phyloP scores from a whole-genome alignment of 2,797 vertebrate genomes.

The Zenarchopterus dispar region DNA sequence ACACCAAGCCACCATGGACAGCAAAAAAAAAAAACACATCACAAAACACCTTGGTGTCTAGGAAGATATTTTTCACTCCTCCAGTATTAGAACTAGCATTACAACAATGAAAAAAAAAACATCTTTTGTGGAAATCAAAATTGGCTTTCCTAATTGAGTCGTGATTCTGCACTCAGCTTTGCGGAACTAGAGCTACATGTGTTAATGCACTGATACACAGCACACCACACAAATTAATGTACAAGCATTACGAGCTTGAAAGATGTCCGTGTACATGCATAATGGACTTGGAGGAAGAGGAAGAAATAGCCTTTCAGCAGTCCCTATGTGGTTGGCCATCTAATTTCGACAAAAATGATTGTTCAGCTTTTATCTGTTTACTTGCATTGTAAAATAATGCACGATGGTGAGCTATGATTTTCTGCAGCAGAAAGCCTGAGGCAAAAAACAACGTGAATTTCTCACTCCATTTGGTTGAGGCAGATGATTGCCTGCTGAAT shows the following conservation, averaged over 20 bases:
- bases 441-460: conserved; percentile 9
- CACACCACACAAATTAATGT: too few relatives aligned
- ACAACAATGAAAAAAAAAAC: neutral
- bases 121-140: neutral
- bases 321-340: conserved; percentile 11
- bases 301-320: conserved; percentile 17
- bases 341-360: conserved; percentile 28
- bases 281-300: conserved; percentile 6
- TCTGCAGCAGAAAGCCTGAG: conserved; percentile 10
- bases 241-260: neutral
- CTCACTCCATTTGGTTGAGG: neutral
- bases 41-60: neutral
- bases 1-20: too few relatives aligned
- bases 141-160: conserved; percentile 4
- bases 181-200: neutral
- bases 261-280: conserved; percentile 18
- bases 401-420: conserved; percentile 2
- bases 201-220: too few relatives aligned
- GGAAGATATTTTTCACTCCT: neutral
- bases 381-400: neutral
- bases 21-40: neutral
- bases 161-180: conserved; percentile 5
- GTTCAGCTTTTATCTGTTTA: conserved; percentile 2
- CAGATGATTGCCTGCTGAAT: neutral
- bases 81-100: too few relatives aligned